phyloP scores from a whole-genome alignment of 2,113 vertebrate species.

The Scalopus aquaticus region DNA sequence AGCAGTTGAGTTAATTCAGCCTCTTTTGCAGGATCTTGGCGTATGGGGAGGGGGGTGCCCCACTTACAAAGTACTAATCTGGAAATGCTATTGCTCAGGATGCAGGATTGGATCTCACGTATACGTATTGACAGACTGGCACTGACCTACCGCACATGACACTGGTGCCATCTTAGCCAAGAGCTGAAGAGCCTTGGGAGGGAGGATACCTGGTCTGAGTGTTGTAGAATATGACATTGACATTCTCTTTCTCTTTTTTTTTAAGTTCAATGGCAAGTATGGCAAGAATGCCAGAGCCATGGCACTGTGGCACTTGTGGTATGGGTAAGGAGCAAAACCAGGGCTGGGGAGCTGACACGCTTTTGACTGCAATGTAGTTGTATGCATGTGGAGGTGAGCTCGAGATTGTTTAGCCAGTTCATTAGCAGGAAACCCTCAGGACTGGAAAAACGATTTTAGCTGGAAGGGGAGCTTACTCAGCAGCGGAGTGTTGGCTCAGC shows the following conservation, averaged over 20 bases:
- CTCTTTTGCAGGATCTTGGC: background rate
- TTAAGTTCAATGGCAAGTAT: background rate
- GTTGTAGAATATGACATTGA: background rate
- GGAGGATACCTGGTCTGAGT: background rate
- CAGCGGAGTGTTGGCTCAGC: background rate
- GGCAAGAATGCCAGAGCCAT: background rate
- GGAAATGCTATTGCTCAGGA: background rate
- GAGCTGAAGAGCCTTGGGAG: background rate
- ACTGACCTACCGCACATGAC: too few relatives aligned
- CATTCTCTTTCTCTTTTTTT: background rate
- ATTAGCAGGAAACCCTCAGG: slow-evolving; percentile 55
- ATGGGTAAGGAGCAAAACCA: background rate
- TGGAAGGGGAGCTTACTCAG: slow-evolving; percentile 38
- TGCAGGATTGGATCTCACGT: background rate
- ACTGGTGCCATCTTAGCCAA: background rate
- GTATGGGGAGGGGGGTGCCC: too few relatives aligned
- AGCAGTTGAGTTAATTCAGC: background rate
- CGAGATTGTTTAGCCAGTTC: slow-evolving; percentile 28
- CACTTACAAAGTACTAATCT: background rate
- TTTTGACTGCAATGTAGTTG: background rate
- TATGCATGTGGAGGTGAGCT: slow-evolving; percentile 9
- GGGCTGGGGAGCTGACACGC: background rate
- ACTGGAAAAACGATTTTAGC: slow-evolving; percentile 37
- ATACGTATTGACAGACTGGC: fast-evolving
- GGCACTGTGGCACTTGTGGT: background rate